These are phyloP conservation scores for Ostrea edulis DNA, from an alignment of 1,140 invertebrate species.

Conservation along the genomic window DNA sequence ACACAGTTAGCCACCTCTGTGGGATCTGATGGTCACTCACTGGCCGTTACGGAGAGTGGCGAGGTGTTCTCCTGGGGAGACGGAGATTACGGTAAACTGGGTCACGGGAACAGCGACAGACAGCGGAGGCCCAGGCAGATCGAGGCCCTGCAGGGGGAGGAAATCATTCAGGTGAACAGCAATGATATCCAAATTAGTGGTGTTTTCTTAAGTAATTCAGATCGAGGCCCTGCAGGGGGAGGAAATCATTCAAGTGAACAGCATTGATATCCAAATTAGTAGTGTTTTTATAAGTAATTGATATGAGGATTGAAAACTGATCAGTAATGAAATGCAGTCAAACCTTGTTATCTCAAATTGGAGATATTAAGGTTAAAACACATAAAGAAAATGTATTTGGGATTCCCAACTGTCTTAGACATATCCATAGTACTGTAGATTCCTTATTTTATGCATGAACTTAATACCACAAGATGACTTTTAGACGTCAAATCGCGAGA, in stretches of 20 bases:
- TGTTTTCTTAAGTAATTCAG: not conserved
- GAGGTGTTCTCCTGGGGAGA: constrained; percentile 84
- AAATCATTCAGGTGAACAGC: constrained; percentile 82
- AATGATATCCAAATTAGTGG: not conserved
- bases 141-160: constrained; percentile 84
- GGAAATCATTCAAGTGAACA: constrained; percentile 82
- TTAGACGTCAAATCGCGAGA: too few relatives aligned
- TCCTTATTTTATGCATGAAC: too few relatives aligned
- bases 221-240: constrained; percentile 82
- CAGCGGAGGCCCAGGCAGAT: constrained; percentile 85
- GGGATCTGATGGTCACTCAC: constrained; percentile 84
- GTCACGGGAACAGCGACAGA: constrained; percentile 85
- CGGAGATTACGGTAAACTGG: constrained; percentile 85
- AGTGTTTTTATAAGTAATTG: not conserved
- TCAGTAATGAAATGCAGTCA: too few relatives aligned
- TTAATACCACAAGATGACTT: too few relatives aligned
- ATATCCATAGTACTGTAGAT: too few relatives aligned
- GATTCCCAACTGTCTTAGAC: too few relatives aligned
- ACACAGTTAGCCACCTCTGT: constrained; percentile 84
- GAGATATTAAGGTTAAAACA: too few relatives aligned
- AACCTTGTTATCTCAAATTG: too few relatives aligned
- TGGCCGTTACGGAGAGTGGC: constrained; percentile 83
- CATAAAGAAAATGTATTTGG: too few relatives aligned
- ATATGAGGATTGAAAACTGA: not conserved
- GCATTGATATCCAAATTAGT: not conserved